Conservation (phyloP, 2,888 invertebrate genomes). For the Pyrrhia umbra region DNA sequence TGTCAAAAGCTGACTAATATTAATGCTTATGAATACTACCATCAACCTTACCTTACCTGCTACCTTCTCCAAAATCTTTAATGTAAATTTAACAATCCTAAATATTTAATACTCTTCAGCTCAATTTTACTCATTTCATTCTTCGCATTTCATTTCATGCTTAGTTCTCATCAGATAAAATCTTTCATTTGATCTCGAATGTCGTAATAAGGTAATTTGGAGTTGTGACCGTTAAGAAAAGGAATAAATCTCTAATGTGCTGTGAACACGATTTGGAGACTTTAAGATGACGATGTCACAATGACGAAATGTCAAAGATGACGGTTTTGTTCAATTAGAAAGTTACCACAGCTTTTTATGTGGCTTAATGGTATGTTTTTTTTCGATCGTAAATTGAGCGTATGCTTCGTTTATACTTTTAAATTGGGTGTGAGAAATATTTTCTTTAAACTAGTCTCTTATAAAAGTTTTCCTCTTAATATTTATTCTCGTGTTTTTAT, state of each 20-base stretch:
- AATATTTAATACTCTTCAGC: slow-evolving; percentile 3
- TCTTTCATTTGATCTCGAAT: slow-evolving; percentile 60
- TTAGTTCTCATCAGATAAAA: slow-evolving; percentile 35
- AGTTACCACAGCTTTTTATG: slow-evolving; percentile 47
- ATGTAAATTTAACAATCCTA: not conserved
- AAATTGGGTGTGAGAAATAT: not conserved
- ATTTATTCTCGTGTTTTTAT: too few relatives aligned
- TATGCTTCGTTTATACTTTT: not conserved
- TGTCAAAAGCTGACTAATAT: too few relatives aligned
- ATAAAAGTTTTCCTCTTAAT: not conserved
- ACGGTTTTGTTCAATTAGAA: slow-evolving; percentile 56
- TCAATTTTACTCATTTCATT: slow-evolving; percentile 10
- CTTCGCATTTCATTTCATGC: too few relatives aligned
- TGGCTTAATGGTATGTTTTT: slow-evolving; percentile 15
- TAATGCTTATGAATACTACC: too few relatives aligned
- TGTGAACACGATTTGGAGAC: slow-evolving; percentile 59
- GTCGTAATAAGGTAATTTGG: slow-evolving; percentile 71
- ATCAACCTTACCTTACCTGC: not conserved
- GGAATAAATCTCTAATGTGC: slow-evolving; percentile 65
- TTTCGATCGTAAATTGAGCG: slow-evolving; percentile 5
- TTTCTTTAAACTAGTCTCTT: not conserved
- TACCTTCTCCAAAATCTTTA: not conserved
- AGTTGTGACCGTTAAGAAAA: slow-evolving; percentile 58
- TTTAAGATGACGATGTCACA: slow-evolving; percentile 49
- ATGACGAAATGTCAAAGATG: slow-evolving; percentile 48